These are phyloP conservation scores for Micrasema minimum DNA, from an alignment of 1,140 invertebrate genomes.

Conservation along the genomic window DNA sequence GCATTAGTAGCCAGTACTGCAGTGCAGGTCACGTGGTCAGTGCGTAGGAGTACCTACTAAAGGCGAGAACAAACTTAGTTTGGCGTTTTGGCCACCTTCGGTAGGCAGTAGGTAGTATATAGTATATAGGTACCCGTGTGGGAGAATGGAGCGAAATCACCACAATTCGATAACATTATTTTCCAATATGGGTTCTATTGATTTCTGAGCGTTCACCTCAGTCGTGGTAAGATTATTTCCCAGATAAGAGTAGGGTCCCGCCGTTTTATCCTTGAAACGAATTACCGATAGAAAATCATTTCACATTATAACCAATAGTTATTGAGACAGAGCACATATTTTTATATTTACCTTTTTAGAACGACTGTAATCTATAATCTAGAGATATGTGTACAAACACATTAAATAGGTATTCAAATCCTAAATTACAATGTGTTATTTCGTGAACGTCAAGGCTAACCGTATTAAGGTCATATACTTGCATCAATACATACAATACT, in stretches of 20 bases:
- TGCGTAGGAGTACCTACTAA: too few relatives aligned
- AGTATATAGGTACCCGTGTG: background rate
- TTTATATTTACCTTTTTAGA: too few relatives aligned
- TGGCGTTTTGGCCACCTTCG: background rate
- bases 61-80: conserved; percentile 2
- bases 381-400: background rate
- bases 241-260: background rate
- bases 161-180: background rate
- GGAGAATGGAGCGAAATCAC: conserved; percentile 19
- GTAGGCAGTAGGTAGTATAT: too few relatives aligned
- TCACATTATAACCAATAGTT: background rate
- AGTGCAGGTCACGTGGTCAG: too few relatives aligned
- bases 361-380: too few relatives aligned
- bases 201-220: background rate
- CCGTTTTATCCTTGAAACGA: conserved; percentile 9
- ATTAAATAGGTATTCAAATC: conserved; percentile 24
- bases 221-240: background rate
- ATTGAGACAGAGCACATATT: too few relatives aligned
- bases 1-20: too few relatives aligned
- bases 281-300: background rate
- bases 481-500: conserved; percentile 11
- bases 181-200: too few relatives aligned
- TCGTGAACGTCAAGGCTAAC: conserved; percentile 25
- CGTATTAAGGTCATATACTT: conserved; percentile 28
- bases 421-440: conserved; percentile 10